Base-by-base conservation (phyloP, 2,797 vertebrate genomes). In the Eremophila alpestris region DNA sequence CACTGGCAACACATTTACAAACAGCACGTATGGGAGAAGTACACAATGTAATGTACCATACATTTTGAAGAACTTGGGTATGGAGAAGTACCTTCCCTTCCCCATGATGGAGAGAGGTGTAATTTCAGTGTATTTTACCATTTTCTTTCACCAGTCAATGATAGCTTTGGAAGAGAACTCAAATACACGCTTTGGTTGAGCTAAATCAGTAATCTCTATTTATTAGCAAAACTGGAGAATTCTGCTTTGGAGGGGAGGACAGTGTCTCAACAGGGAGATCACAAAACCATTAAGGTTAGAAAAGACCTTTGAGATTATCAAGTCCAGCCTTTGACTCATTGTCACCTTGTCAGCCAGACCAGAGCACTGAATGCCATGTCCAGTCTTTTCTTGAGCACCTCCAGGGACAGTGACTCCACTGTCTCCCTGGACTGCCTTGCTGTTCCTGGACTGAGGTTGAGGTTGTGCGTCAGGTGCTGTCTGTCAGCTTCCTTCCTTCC, bases 341-440 rank as follows among this genome's bases (percentile, higher is more conserved):
- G 6, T 32, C 18, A 32, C 27, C 15, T 43, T 43, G 38, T 67
- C 82, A 75, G 2, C 12, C 22, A 38, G 45, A 67, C 45, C 38
- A 32, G 38, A 36, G 62, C 22, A 32, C 32, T 75, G 38, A 75
- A 49, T 43, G 32, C 43, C 36, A 15, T 14, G 9, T 49, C 26
- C 32, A 11, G 26, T 41, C 1, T 0, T 36, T 74, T 48, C 20
- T 34, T 48, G 34, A 40, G 18, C 24, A 19, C 30, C 34, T 55
- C 34, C 23, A 49, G 54, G 20, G 43, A 26, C 15, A 12, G 70
- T 43, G 36, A 36, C 52, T 58, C 36, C 59, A 20, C 19, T 2
- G 6, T 41, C 51, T 55, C 20, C 9, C 1, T 24, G 4, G 4
- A 8, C 45, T 59, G 36, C 54, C 24, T 4, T 0, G 0, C 19